Evolutionary conservation across 2,888 invertebrate species (phyloP).

Genomic region (Orchesellides sinensis): DNA sequence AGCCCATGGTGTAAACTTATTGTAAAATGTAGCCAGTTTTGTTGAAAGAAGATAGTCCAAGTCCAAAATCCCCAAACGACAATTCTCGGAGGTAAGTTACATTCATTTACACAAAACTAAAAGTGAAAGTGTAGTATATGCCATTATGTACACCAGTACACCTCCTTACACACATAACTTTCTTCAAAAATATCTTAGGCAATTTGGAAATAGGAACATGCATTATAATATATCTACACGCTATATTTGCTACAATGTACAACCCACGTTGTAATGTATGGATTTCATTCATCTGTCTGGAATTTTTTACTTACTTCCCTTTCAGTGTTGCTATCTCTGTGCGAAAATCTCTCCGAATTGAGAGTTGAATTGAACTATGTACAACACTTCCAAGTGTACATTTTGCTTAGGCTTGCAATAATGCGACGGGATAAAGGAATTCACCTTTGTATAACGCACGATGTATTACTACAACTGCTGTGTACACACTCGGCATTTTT

Average conservation of each 20-base stretch:
- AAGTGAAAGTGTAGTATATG: constrained; percentile 12
- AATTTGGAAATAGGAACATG: background rate
- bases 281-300: constrained; percentile 16
- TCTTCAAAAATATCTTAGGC: background rate
- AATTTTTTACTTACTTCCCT: background rate
- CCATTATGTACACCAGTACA: background rate
- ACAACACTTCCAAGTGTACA: background rate
- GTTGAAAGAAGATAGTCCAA: constrained; percentile 24
- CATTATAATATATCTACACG: background rate
- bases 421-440: background rate
- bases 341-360: constrained; percentile 25
- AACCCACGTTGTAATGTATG: constrained; percentile 6
- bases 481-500: constrained; percentile 8
- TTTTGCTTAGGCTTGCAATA: background rate
- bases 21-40: too few species aligned
- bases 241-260: too few species aligned
- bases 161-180: background rate
- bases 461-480: background rate
- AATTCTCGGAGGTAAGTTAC: constrained; percentile 49
- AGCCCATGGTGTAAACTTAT: constrained; percentile 21
- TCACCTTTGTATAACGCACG: background rate
- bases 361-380: constrained; percentile 21
- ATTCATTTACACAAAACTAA: constrained; percentile 29
- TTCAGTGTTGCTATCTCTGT: constrained; percentile 22
- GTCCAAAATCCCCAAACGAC: constrained; percentile 53